Conservation (phyloP, 2,113 vertebrate genomes). For the Planiliza haematocheilus region DNA sequence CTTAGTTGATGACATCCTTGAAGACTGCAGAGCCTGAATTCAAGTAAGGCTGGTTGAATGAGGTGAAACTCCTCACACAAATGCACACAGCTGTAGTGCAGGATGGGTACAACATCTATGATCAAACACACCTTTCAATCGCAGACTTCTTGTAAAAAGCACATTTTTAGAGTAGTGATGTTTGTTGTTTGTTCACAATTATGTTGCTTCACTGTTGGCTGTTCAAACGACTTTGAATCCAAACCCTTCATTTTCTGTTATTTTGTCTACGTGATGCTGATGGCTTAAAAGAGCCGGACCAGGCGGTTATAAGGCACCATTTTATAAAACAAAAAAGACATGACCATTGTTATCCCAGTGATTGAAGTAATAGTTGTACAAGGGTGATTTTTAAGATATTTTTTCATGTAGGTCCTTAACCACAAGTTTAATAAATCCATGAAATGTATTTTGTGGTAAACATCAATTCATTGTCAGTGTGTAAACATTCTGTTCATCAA, state of each 20-base stretch:
- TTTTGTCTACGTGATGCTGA: conserved; percentile 5
- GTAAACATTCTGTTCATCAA: background rate
- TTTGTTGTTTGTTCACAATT: background rate
- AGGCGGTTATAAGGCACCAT: background rate
- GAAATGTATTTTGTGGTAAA: background rate
- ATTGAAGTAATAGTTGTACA: background rate
- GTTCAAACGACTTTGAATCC: background rate
- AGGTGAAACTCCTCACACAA: background rate
- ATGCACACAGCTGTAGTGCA: background rate
- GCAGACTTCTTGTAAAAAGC: background rate
- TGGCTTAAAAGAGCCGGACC: background rate
- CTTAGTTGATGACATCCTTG: conserved; percentile 30
- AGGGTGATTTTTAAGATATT: background rate
- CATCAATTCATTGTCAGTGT: background rate
- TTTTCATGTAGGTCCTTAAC: background rate
- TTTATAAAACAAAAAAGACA: background rate
- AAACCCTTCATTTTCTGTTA: conserved; percentile 6
- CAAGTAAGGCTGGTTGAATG: conserved; percentile 10
- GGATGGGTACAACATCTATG: background rate
- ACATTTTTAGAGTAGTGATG: background rate
- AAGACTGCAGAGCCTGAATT: conserved; percentile 11
- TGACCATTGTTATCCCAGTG: background rate
- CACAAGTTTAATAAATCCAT: background rate
- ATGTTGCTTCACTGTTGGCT: background rate
- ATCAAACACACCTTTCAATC: conserved; percentile 1